Evolutionary conservation across 64 coral and sea anemone genomes (phyloP), one percentile per base, ranked within the genome.

Genomic region (Pocillopora verrucosa): DNA sequence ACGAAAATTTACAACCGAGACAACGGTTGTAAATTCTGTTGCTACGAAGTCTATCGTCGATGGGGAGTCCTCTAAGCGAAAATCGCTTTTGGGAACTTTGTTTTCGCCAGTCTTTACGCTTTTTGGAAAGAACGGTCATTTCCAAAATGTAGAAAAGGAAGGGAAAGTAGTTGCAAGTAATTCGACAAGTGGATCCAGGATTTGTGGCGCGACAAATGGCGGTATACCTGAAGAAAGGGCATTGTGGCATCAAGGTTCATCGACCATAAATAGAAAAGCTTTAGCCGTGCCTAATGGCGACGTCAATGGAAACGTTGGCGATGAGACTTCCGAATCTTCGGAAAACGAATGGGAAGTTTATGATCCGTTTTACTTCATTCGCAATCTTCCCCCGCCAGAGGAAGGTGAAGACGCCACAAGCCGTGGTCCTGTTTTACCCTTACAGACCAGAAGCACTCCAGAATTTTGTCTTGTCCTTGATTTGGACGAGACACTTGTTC

Each of bases 51-150:
- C 83, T 11, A 58, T 72, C 69, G 45, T 84, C 79, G 73, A 84
- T 20, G 65, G 77, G 79, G 75, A 79, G 65, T 60, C 83, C 51
- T 75, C 60, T 13, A 92, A 92, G 80, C 90, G 97, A 72, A 93
- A 92, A 84, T 99, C 97, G 34, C 84, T 99, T 30, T 34, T 99
- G 60, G 93, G 97, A 76, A 99, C 97, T 36, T 82, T 99, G 20
- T 99, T 99, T 80, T 99, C 97, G 36, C 97, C 97, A 17, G 94
- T 99, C 63, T 95, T 99, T 72, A 99, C 97, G 11, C 76, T 99
- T 4, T 99, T 99, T 63, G 94, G 94, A 45, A 99, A 99, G 86
- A 99, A 99, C 87, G 97, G 97, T 51, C 93, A 99, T 63, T 80
- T 99, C 34, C 91, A 99, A 77, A 69, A 83, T n/a, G 72, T 90